Conservation (phyloP, 2,888 invertebrate species). For the Brachypterus glaber region DNA sequence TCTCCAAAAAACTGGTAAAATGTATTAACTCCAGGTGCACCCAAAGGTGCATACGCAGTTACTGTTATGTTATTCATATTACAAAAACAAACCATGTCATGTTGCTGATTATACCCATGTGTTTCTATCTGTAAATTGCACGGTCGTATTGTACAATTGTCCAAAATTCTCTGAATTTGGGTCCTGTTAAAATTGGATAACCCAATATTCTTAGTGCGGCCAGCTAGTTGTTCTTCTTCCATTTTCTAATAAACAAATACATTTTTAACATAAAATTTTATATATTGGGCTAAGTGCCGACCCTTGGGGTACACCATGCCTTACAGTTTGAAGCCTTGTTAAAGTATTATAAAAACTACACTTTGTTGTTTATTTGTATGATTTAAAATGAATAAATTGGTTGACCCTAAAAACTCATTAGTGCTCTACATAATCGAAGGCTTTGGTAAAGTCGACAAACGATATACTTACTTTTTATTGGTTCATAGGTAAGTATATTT, state of each 20-base stretch:
- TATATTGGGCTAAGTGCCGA: too few species aligned
- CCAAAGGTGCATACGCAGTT: constrained; percentile 72
- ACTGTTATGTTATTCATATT: constrained; percentile 55
- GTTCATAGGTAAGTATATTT: too few species aligned
- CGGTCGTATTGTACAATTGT: constrained; percentile 52
- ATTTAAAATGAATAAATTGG: too few species aligned
- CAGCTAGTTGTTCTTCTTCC: constrained; percentile 57
- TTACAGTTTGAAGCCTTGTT: too few species aligned
- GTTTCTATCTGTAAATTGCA: constrained; percentile 62
- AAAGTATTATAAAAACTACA: too few species aligned
- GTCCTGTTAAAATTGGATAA: constrained; percentile 71
- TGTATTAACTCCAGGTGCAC: constrained; percentile 58
- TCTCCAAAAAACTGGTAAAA: constrained; percentile 39
- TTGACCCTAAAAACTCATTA: too few species aligned
- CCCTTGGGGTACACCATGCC: too few species aligned
- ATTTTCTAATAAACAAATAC: constrained; percentile 44
- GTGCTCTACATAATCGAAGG: too few species aligned
- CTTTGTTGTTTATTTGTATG: too few species aligned
- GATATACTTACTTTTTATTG: too few species aligned
- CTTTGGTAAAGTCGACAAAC: too few species aligned
- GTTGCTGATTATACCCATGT: constrained; percentile 69
- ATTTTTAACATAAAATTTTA: constrained; percentile 2
- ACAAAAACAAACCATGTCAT: constrained; percentile 52
- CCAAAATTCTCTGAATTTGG: constrained; percentile 60
- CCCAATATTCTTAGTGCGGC: constrained; percentile 68